phyloP scores from a whole-genome alignment of 2,888 invertebrate species.

The Drosophila melanocephala region DNA sequence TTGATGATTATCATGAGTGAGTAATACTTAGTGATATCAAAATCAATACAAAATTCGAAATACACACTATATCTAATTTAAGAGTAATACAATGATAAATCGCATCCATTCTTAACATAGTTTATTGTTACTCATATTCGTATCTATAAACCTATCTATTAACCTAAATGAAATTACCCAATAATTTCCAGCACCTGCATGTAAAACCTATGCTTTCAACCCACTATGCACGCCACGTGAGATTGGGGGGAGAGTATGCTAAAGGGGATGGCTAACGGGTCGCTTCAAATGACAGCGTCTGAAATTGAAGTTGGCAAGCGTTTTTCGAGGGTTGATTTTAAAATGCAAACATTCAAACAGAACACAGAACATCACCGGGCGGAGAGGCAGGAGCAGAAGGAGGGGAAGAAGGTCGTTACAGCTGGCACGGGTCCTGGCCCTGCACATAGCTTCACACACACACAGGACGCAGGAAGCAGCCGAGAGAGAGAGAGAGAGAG shows the following conservation, averaged over 20 bases:
- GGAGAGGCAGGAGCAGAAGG: background rate
- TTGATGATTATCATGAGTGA: background rate
- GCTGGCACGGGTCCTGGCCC: conserved; percentile 42
- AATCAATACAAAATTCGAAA: background rate
- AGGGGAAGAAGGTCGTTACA: conserved; percentile 45
- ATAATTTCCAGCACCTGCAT: background rate
- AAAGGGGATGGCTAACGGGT: conserved; percentile 29
- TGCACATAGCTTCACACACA: conserved; percentile 71
- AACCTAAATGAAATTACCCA: background rate
- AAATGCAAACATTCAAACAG: conserved; percentile 72
- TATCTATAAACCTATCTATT: background rate
- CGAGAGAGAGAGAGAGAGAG: background rate
- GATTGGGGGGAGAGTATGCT: background rate
- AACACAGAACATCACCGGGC: conserved; percentile 23
- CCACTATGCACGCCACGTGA: conserved; percentile 34
- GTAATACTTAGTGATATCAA: background rate
- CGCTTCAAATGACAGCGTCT: conserved; percentile 72
- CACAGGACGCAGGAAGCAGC: conserved; percentile 29
- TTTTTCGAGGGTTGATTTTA: conserved; percentile 77
- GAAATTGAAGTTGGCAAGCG: conserved; percentile 78
- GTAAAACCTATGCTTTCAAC: background rate
- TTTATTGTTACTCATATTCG: background rate
- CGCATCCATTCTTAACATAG: background rate
- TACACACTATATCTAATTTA: too few relatives aligned
- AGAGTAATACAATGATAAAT: background rate